A percentile compares a stretch with the other conserved stretches of the same genome.
Evolutionary conservation across 2,113 vertebrate genomes (phyloP).

Genomic region (Mionectes macconnelli): DNA sequence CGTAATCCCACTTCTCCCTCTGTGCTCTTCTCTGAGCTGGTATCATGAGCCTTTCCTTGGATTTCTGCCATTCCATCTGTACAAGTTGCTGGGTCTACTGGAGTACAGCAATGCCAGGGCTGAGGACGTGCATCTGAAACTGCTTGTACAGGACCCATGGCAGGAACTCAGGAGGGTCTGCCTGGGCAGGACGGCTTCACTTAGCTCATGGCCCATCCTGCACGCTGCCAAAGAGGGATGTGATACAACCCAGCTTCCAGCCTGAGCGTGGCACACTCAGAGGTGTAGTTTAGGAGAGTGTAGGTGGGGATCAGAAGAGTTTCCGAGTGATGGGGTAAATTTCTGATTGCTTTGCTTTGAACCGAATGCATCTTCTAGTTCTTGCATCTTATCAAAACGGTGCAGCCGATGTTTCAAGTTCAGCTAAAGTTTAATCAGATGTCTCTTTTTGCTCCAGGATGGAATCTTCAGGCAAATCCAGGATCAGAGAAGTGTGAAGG

Average conservation of each 20-base stretch:
- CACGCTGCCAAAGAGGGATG: not conserved
- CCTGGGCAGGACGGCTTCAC: not conserved
- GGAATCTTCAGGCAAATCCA: not conserved
- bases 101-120: not conserved
- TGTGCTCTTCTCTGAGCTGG: not conserved
- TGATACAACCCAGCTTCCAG: not conserved
- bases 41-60: not conserved
- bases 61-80: not conserved
- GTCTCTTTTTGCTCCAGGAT: not conserved
- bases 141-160: accelerated
- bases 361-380: not conserved
- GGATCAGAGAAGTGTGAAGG: not conserved
- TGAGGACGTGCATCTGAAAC: accelerated
- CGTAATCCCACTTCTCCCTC: not conserved
- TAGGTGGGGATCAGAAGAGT: not conserved
- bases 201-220: accelerated
- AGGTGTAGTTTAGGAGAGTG: not conserved
- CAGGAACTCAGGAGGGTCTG: not conserved
- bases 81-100: not conserved
- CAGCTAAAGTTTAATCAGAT: not conserved
- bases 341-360: not conserved
- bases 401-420: not conserved
- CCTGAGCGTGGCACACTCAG: not conserved
- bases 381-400: not conserved
- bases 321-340: not conserved